These are phyloP conservation scores for Chrysaora quinquecirrha DNA, from an alignment of 30 jellyfish, hydroid and myxozoan species.

Conservation along the genomic window DNA sequence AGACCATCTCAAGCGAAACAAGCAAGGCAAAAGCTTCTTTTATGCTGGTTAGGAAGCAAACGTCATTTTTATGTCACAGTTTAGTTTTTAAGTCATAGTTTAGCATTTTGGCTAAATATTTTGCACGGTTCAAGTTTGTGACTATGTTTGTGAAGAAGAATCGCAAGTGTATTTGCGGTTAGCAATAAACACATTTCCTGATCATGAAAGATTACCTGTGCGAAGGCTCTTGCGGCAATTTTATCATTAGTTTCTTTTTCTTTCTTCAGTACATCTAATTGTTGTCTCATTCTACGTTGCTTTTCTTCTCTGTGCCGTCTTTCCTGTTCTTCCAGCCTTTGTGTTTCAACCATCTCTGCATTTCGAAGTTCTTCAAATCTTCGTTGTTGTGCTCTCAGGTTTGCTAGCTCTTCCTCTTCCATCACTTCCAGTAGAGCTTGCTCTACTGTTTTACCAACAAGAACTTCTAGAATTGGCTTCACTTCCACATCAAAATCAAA, in stretches of 20 bases:
- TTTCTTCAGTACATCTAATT: constrained; percentile 82
- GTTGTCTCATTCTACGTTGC: constrained; percentile 94
- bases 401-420: constrained; percentile 97
- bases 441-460: constrained; percentile 94
- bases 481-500: constrained; percentile 94
- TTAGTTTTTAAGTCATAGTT: no score
- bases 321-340: constrained; percentile 93
- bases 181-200: no score
- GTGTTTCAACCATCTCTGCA: constrained; percentile 96
- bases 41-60: no score
- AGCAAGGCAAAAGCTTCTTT: no score
- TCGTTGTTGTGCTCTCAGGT: constrained; percentile 93
- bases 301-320: constrained; percentile 96
- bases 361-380: constrained; percentile 90
- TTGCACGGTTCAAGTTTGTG: no score
- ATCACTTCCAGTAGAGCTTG: constrained; percentile 94
- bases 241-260: constrained; percentile 85
- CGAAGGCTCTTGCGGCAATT: constrained; percentile 97
- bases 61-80: no score
- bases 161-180: no score
- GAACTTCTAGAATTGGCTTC: constrained; percentile 94
- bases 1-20: no score
- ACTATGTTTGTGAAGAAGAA: no score
- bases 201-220: constrained; percentile 92
- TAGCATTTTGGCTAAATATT: no score